These are phyloP conservation scores for Cacatua alba DNA, from an alignment of 2,113 vertebrate species.

Conservation along the genomic window DNA sequence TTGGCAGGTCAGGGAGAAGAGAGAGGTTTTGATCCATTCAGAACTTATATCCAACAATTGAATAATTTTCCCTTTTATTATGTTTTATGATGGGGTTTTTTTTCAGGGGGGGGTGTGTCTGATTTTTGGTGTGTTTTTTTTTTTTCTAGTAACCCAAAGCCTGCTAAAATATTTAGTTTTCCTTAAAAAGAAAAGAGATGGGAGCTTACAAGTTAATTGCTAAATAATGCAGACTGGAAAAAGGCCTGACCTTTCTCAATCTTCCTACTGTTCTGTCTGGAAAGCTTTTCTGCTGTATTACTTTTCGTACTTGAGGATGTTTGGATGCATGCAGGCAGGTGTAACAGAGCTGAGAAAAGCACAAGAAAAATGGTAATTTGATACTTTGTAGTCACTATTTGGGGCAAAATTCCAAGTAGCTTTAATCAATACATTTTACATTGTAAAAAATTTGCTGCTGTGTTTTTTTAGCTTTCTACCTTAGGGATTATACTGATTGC, in stretches of 20 bases:
- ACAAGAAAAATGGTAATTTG: neutral
- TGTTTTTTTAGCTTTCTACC: neutral
- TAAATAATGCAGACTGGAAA: neutral
- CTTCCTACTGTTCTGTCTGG: neutral
- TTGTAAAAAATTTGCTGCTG: neutral
- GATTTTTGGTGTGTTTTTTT: too few species aligned
- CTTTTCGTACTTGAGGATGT: neutral
- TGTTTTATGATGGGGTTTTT: too few species aligned
- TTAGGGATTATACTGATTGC: neutral
- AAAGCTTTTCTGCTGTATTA: neutral
- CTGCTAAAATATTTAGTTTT: too few species aligned
- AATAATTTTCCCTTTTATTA: too few species aligned
- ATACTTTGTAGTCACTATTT: neutral
- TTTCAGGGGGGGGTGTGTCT: too few species aligned
- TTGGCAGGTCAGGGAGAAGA: too few species aligned
- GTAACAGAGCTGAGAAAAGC: neutral
- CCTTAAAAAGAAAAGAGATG: too few species aligned
- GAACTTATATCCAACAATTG: too few species aligned
- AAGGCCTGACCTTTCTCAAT: neutral
- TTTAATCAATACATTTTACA: conserved; percentile 18
- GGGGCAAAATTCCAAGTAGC: neutral
- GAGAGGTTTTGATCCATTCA: too few species aligned
- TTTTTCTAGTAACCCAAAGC: too few species aligned
- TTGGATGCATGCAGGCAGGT: neutral
- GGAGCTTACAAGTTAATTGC: too few species aligned